Evolutionary conservation across 2,113 vertebrate genomes (phyloP).

Genomic region (Danionella cerebrum): DNA sequence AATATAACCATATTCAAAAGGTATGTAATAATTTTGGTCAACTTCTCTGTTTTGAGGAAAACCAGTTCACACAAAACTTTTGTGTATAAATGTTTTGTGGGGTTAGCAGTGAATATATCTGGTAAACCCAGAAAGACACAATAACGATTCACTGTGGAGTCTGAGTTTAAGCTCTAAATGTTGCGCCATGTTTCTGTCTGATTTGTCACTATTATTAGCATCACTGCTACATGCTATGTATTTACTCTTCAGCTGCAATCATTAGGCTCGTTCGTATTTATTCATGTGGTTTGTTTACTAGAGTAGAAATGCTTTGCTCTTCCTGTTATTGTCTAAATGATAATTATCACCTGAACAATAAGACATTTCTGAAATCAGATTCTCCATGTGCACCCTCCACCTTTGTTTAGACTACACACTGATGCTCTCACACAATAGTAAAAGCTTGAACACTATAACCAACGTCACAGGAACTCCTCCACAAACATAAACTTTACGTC

Average conservation of each 20-base stretch:
- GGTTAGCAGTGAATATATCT: too few relatives aligned
- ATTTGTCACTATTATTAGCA: neutral
- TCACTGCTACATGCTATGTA: neutral
- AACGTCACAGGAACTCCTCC: neutral
- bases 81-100: too few relatives aligned
- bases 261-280: neutral
- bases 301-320: neutral
- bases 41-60: too few relatives aligned
- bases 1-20: too few relatives aligned
- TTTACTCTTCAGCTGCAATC: neutral
- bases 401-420: constrained; percentile 33
- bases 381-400: neutral
- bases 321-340: constrained; percentile 38
- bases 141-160: too few relatives aligned
- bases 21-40: too few relatives aligned
- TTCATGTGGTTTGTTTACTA: neutral
- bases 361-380: neutral
- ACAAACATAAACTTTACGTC: neutral
- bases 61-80: too few relatives aligned
- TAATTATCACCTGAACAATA: constrained; percentile 28
- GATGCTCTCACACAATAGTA: constrained; percentile 2
- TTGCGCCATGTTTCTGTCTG: too few relatives aligned
- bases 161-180: too few relatives aligned
- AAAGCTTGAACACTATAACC: neutral
- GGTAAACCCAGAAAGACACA: too few relatives aligned